These are phyloP conservation scores for Cyrtorhinus lividipennis DNA, from an alignment of 1,140 invertebrate species.

Conservation along the genomic window DNA sequence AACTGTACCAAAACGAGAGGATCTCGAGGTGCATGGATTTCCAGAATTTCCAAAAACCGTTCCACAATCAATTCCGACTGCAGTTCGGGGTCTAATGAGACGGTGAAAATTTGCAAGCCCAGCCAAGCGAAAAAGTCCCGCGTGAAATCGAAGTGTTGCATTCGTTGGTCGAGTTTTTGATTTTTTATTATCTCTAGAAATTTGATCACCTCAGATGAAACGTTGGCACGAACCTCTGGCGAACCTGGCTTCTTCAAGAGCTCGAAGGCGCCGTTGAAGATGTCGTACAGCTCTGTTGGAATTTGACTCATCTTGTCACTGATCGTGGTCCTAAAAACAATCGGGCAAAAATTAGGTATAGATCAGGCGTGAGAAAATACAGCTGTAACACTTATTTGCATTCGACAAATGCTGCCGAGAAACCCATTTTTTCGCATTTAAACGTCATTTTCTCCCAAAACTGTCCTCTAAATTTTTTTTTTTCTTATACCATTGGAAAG, in stretches of 20 bases:
- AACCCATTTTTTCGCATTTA: too few relatives aligned
- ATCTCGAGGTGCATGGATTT: background rate
- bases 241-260: background rate
- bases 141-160: background rate
- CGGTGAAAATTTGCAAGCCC: background rate
- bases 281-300: background rate
- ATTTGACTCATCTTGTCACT: background rate
- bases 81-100: background rate
- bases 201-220: background rate
- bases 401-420: too few relatives aligned
- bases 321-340: too few relatives aligned
- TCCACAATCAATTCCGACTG: background rate
- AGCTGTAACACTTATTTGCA: too few relatives aligned
- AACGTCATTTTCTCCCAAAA: too few relatives aligned
- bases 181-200: background rate
- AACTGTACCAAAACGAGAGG: background rate
- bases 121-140: background rate
- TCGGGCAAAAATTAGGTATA: too few relatives aligned
- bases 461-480: too few relatives aligned
- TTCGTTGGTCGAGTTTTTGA: background rate
- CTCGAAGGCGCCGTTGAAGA: background rate
- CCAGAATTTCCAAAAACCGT: background rate
- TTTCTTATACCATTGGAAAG: too few relatives aligned
- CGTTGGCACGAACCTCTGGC: background rate
- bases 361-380: too few relatives aligned